Evolutionary conservation across 1,140 invertebrate genomes (phyloP).

Genomic region (Oreohelix idahoensis): DNA sequence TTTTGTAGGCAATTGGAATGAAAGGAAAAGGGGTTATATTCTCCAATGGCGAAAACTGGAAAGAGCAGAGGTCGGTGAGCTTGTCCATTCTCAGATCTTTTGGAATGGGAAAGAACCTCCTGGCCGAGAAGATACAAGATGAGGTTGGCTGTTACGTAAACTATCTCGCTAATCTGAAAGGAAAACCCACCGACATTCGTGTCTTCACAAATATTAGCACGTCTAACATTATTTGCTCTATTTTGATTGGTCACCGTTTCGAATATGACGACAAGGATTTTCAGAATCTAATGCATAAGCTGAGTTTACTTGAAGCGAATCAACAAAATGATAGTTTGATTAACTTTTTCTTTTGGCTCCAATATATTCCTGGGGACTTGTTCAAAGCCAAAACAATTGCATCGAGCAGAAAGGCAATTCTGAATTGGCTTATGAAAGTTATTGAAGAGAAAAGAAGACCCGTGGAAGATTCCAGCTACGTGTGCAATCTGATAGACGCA

Average conservation of each 20-base stretch:
- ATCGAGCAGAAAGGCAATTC: slow-evolving; percentile 14
- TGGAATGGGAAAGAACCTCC: slow-evolving; percentile 81
- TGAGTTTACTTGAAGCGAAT: slow-evolving; percentile 12
- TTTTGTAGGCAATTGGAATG: no score
- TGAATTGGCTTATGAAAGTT: background rate
- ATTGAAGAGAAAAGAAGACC: slow-evolving; percentile 45
- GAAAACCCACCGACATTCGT: slow-evolving; percentile 10
- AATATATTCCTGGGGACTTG: slow-evolving; percentile 52
- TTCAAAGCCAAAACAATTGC: slow-evolving; percentile 37
- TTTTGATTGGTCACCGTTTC: no score
- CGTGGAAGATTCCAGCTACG: slow-evolving; percentile 36
- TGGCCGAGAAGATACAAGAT: no score
- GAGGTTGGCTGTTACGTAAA: slow-evolving; percentile 63
- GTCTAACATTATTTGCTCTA: no score
- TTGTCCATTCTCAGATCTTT: slow-evolving; percentile 83
- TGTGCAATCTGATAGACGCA: no score
- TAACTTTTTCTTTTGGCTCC: slow-evolving; percentile 47
- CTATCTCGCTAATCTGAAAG: slow-evolving; percentile 3
- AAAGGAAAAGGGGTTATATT: background rate
- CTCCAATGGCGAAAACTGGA: background rate
- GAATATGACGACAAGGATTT: slow-evolving; percentile 67
- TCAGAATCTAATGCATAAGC: slow-evolving; percentile 33
- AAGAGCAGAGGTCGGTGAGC: no score
- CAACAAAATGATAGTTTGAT: background rate
- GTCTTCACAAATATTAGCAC: slow-evolving; percentile 70